A percentile compares a stretch with the other conserved stretches of the same genome.
Evolutionary conservation across 2,797 vertebrate species (phyloP).

Genomic region (Bradypodion pumilum): DNA sequence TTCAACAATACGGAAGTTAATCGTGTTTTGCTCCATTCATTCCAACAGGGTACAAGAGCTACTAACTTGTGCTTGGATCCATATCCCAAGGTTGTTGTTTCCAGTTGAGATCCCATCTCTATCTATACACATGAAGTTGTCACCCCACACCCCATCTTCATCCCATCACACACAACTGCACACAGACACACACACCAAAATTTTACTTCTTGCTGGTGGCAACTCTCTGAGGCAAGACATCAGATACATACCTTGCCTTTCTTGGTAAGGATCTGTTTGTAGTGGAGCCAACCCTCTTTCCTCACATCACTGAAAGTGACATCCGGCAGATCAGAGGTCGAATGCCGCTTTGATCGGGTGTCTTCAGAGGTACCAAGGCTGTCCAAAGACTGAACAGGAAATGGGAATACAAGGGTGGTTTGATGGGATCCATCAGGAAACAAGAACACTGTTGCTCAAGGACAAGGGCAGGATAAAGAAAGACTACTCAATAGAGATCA

Average conservation of each 20-base stretch:
- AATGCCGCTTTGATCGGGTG: conserved; percentile 91
- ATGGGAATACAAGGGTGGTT: background rate
- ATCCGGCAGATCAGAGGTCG: conserved; percentile 92
- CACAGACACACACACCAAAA: background rate
- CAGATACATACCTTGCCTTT: conserved; percentile 89
- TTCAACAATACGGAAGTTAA: background rate
- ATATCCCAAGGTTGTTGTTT: background rate
- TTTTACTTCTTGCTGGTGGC: background rate
- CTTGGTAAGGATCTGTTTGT: conserved; percentile 95
- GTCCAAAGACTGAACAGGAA: conserved; percentile 86
- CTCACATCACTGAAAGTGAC: conserved; percentile 87
- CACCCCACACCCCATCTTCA: background rate
- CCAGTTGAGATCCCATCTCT: background rate
- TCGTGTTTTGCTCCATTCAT: background rate
- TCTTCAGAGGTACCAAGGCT: conserved; percentile 89
- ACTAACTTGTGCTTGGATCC: background rate
- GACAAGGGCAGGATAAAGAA: background rate
- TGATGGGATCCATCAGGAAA: background rate
- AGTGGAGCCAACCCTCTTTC: conserved; percentile 95
- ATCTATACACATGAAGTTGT: background rate
- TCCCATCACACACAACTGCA: background rate
- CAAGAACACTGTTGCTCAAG: background rate
- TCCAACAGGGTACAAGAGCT: background rate
- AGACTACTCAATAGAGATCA: background rate
- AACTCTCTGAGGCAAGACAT: background rate